Evolutionary conservation across 1,140 invertebrate genomes (phyloP).

Genomic region (Solen grandis): DNA sequence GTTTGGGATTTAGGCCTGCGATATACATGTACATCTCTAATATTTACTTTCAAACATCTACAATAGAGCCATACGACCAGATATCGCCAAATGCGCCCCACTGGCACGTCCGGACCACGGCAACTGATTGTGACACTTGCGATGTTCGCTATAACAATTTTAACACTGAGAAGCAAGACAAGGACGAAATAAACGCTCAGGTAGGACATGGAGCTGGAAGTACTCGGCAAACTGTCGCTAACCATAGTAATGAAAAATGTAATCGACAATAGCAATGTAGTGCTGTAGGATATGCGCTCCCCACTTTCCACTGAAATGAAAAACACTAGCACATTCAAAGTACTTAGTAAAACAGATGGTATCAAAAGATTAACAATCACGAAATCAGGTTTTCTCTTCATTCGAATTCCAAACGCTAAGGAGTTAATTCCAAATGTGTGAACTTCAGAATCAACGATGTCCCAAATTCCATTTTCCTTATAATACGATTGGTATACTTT

Average conservation of each 20-base stretch:
- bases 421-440: neutral
- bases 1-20: too few relatives aligned
- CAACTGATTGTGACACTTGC: too few relatives aligned
- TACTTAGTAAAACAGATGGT: constrained; percentile 83
- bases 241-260: constrained; percentile 84
- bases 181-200: too few relatives aligned
- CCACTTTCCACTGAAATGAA: constrained; percentile 83
- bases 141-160: too few relatives aligned
- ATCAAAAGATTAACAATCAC: constrained; percentile 83
- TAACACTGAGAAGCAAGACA: too few relatives aligned
- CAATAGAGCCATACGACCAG: too few relatives aligned
- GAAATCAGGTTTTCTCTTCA: constrained; percentile 59
- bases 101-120: too few relatives aligned
- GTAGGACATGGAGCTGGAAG: constrained; percentile 75
- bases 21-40: too few relatives aligned
- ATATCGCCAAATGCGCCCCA: too few relatives aligned
- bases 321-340: constrained; percentile 83
- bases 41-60: too few relatives aligned
- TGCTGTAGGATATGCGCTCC: constrained; percentile 83
- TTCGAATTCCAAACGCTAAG: neutral
- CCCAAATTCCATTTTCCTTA: neutral
- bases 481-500: neutral
- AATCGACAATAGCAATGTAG: constrained; percentile 83
- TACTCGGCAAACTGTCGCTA: constrained; percentile 83
- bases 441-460: neutral